Conservation (phyloP, 2,113 vertebrate species). For the Ailurus styani region DNA sequence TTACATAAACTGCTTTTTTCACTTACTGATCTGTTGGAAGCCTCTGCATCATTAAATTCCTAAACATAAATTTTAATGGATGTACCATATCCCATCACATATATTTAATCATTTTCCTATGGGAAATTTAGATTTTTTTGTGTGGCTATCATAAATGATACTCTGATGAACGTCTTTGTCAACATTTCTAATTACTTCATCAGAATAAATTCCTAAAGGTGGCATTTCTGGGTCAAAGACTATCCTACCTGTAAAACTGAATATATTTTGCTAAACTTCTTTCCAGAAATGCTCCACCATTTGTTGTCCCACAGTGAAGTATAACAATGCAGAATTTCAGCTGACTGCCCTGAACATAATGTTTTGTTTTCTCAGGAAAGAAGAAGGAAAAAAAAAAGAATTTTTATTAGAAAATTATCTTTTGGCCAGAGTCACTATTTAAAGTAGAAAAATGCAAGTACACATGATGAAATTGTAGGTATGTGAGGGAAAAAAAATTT, state of each 20-base stretch:
- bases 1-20: background rate
- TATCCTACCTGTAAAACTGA: background rate
- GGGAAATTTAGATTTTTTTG: background rate
- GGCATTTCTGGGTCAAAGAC: background rate
- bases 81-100: background rate
- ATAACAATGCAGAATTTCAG: background rate
- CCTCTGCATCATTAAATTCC: background rate
- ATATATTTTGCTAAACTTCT: background rate
- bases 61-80: background rate
- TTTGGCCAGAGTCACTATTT: background rate
- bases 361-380: background rate
- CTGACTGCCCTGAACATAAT: background rate
- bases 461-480: background rate
- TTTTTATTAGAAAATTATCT: constrained; percentile 41
- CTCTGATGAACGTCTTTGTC: background rate
- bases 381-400: background rate
- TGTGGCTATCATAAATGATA: background rate
- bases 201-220: constrained; percentile 3
- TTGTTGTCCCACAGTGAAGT: background rate
- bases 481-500: background rate
- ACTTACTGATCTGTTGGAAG: background rate
- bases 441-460: background rate
- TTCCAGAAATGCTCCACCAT: background rate
- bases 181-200: background rate
- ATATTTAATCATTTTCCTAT: background rate